Evolutionary conservation across 2,888 invertebrate species (phyloP).

Genomic region (Drosophila hawaiiensis): DNA sequence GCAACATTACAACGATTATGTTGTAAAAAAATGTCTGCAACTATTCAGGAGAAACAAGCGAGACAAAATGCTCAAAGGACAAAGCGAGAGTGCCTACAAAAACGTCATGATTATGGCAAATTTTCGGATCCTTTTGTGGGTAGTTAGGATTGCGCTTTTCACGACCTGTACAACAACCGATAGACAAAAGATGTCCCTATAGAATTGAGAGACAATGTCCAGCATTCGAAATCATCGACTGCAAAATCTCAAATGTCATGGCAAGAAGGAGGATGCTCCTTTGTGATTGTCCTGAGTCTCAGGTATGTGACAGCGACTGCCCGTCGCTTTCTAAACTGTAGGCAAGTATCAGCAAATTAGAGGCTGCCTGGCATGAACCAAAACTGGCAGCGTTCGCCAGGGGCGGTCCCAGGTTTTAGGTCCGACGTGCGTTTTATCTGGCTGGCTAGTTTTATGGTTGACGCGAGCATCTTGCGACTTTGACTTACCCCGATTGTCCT

Average conservation of each 20-base stretch:
- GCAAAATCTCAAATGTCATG: constrained; percentile 79
- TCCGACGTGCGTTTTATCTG: constrained; percentile 62
- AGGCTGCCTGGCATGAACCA: constrained; percentile 56
- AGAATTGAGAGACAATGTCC: constrained; percentile 56
- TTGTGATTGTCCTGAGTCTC: constrained; percentile 34
- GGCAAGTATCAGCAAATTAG: constrained; percentile 78
- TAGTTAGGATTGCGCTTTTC: constrained; percentile 76
- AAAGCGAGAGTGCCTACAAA: constrained; percentile 40
- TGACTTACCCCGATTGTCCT: constrained; percentile 56
- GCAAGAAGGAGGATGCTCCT: constrained; percentile 52
- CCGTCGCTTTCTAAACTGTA: constrained; percentile 69
- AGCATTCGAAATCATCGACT: constrained; percentile 75
- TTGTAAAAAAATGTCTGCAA: constrained; percentile 44
- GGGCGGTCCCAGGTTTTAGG: constrained; percentile 59
- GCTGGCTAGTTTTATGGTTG: constrained; percentile 71
- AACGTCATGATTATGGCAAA: constrained; percentile 81
- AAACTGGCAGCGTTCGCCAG: constrained; percentile 50
- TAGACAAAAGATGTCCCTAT: constrained; percentile 22
- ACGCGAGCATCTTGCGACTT: constrained; percentile 62
- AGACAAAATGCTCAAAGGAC: constrained; percentile 31
- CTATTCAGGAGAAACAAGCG: constrained; percentile 41
- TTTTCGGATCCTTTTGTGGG: constrained; percentile 78
- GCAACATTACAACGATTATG: constrained; percentile 76
- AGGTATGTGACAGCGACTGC: constrained; percentile 36
- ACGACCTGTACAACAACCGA: constrained; percentile 18